These are phyloP conservation scores for Diplodus puntazzo DNA, from an alignment of 2,797 vertebrate genomes.

Conservation along the genomic window DNA sequence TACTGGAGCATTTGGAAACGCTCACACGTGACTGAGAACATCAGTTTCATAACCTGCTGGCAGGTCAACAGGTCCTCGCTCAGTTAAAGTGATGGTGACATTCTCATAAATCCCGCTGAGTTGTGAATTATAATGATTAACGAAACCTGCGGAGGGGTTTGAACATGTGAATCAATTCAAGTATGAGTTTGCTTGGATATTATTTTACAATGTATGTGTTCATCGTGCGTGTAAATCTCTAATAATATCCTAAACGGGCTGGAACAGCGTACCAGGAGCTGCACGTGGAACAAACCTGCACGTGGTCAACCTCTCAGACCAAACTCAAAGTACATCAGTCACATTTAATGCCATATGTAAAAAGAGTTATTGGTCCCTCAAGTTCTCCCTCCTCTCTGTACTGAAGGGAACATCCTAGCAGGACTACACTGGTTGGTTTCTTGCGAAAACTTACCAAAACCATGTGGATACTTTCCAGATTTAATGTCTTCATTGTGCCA, in stretches of 20 bases:
- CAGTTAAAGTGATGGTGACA: slow-evolving; percentile 3
- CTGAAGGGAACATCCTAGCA: background rate
- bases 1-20: slow-evolving; percentile 1
- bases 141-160: background rate
- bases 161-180: background rate
- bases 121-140: background rate
- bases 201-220: background rate
- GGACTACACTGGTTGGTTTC: background rate
- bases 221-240: background rate
- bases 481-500: background rate
- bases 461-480: background rate
- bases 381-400: background rate
- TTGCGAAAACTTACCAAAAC: background rate
- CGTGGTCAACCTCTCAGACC: background rate
- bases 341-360: background rate
- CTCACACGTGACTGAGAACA: background rate
- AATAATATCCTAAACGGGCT: background rate
- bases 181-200: background rate
- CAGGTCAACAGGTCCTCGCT: slow-evolving; percentile 1
- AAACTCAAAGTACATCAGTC: background rate
- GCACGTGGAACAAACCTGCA: background rate
- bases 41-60: background rate
- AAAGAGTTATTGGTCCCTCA: background rate
- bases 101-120: background rate
- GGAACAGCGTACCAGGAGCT: background rate